Evolutionary conservation across 2,113 vertebrate genomes (phyloP), one percentile per base, ranked within the genome.

Genomic region (Silurus glanis): DNA sequence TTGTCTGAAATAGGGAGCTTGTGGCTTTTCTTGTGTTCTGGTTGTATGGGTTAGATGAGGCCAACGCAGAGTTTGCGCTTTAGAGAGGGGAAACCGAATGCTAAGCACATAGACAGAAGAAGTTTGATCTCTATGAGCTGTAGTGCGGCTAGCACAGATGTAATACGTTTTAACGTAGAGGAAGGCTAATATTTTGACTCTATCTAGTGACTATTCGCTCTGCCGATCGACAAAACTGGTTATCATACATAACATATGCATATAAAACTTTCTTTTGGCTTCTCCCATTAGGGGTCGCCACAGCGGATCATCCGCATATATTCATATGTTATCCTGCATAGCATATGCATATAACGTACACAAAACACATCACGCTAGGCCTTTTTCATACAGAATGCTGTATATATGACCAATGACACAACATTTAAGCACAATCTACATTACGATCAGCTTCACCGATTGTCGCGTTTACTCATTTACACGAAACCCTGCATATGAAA

Each of bases 1-100:
- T 88, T 85, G 87, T 61, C 78, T 67, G 83, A 90, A 91, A 90
- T 83, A 56, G 87, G 90, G 58, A 72, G 81, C 87, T 89, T 84
- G 83, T 83, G 69, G 83, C 91, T 83, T 74, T 91, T 78, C 88
- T 90, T 83, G 85, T 85, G 71, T 79, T 66, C 88, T 82, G 67
- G 90, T 72, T 86, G 79, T 53, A 67, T 62, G 55, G 82, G 82
- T 83, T 78, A 47, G 67, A 12, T 10, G 1, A 69, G 79, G 55
- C 64, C 78, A 72, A n/a, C 45, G 12, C 53, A 21, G 49, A 69
- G 72, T 82, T 86, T 78, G 69, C 51, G 17, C 84, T 69, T 78
- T 17, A 83, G 28, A 37, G 2, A 58, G 25, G 80, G 71, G 53
- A 90, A 83, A 84, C 58, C 21, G 45, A 19, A 37, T 21, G 59